These are phyloP conservation scores for Xiphophorus birchmanni DNA, from an alignment of 2,797 vertebrate genomes.

Conservation along the genomic window DNA sequence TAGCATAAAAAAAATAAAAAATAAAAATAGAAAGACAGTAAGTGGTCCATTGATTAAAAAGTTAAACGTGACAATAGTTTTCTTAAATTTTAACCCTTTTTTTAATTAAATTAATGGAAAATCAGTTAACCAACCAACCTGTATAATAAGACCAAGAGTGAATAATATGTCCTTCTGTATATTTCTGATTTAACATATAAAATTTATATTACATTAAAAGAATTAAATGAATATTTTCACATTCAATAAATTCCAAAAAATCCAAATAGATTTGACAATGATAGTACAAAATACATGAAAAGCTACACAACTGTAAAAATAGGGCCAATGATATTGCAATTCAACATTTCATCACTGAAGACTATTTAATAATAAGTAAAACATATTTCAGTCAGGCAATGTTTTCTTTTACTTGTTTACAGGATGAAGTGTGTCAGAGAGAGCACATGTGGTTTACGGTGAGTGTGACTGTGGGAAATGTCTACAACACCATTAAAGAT, in stretches of 20 bases:
- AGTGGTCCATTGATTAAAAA: not conserved
- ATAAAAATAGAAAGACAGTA: not conserved
- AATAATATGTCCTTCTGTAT: not conserved
- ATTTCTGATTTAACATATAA: not conserved
- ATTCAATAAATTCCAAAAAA: not conserved
- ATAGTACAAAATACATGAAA: not conserved
- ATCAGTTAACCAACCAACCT: not conserved
- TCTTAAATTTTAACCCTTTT: not conserved
- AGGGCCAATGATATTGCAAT: not conserved
- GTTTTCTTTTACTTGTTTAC: conserved; percentile 13
- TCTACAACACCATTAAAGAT: conserved; percentile 40
- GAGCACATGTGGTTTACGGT: conserved; percentile 37
- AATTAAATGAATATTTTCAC: not conserved
- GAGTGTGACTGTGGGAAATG: conserved; percentile 49
- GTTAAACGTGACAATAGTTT: not conserved
- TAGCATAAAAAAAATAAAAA: not conserved
- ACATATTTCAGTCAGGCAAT: not conserved
- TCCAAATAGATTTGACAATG: not conserved
- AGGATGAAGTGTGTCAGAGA: conserved; percentile 1
- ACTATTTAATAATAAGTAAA: not conserved
- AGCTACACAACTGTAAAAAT: not conserved
- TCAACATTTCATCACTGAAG: conserved; percentile 3
- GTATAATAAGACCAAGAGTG: not conserved
- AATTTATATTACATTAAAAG: not conserved
- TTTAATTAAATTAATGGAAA: not conserved